Base-by-base conservation (phyloP, 2,888 invertebrate species). In the Timandra comae region DNA sequence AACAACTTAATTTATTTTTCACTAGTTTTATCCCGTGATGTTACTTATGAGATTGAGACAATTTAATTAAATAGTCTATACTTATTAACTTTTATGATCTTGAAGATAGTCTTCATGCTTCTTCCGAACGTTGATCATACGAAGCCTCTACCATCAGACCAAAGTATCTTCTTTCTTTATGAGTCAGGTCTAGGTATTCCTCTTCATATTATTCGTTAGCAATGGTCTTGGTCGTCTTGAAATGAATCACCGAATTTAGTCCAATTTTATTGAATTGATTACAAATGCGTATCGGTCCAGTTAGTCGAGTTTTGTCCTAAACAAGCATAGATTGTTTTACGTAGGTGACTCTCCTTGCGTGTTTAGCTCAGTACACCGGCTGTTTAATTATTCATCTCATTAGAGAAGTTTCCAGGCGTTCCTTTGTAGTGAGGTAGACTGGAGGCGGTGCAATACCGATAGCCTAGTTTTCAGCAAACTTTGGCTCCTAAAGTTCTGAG, bases 381-480 rank as follows among this genome's bases (percentile, higher is more conserved):
- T 67, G 71, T 67, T 80, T 76, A 78, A 81, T 81, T 79, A 81
- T 80, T 80, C 78, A 78, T 78, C 79, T 81, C 78, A 80, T 82
- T 81, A 81, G 70, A 66, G 67, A 75, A 79, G 69, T 80, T 77
- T 63, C 60, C 55, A 57, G 61, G 63, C 70, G 66, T 70, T 67
- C 77, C 77, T 72, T 76, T 69, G 73, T 71, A 50, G 48, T 54
- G 53, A 60, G 50, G 60, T 65, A 63, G 69, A 59, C 38, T 59
- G 57, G 54, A 51, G 56, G 56, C 62, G 61, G 63, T 70, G 72
- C 67, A 63, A 61, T 56, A 58, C 54, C 72, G 72, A 80, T 79
- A 76, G 66, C 73, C 74, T 65, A 71, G 67, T 66, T 73, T 56
- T 40, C 32, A 22, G 47, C 43, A 39, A 64, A 70, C 63, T 73